phyloP scores from a whole-genome alignment of 2,888 invertebrate species.

The Scaptomyza flava region DNA sequence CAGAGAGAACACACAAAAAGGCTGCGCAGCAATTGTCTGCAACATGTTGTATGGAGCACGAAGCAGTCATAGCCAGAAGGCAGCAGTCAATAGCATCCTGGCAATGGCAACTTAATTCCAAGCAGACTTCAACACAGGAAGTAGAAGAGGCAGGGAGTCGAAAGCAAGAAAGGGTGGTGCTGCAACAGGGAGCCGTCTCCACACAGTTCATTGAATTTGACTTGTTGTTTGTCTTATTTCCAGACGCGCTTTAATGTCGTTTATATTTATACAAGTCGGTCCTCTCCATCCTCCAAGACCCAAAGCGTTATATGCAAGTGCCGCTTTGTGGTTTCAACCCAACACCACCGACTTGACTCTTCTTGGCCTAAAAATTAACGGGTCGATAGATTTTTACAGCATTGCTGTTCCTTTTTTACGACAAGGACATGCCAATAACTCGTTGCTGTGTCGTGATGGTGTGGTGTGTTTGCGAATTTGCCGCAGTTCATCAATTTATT shows the following conservation, averaged over 20 bases:
- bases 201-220: slow-evolving; percentile 75
- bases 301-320: slow-evolving; percentile 54
- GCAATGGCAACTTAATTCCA: slow-evolving; percentile 40
- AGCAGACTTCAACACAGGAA: slow-evolving; percentile 16
- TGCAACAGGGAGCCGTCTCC: slow-evolving; percentile 27
- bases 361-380: slow-evolving; percentile 32
- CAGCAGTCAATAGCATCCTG: slow-evolving; percentile 43
- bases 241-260: slow-evolving; percentile 75
- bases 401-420: slow-evolving; percentile 48
- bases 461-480: slow-evolving; percentile 50
- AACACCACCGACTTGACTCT: slow-evolving; percentile 1
- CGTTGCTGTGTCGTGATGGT: slow-evolving; percentile 24
- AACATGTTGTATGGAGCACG: slow-evolving; percentile 6
- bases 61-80: slow-evolving; percentile 13
- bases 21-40: slow-evolving; percentile 63
- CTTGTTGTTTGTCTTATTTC: slow-evolving; percentile 75
- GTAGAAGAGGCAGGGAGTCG: neutral
- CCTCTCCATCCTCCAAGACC: neutral
- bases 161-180: neutral
- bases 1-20: slow-evolving; percentile 53
- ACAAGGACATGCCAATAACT: slow-evolving; percentile 50
- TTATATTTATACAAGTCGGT: slow-evolving; percentile 75
- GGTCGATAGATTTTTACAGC: slow-evolving; percentile 65
- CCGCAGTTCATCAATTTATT: slow-evolving; percentile 75
- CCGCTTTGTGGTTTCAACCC: slow-evolving; percentile 24